Conservation (phyloP, 2,113 vertebrate species). For the Entosphenus tridentatus region DNA sequence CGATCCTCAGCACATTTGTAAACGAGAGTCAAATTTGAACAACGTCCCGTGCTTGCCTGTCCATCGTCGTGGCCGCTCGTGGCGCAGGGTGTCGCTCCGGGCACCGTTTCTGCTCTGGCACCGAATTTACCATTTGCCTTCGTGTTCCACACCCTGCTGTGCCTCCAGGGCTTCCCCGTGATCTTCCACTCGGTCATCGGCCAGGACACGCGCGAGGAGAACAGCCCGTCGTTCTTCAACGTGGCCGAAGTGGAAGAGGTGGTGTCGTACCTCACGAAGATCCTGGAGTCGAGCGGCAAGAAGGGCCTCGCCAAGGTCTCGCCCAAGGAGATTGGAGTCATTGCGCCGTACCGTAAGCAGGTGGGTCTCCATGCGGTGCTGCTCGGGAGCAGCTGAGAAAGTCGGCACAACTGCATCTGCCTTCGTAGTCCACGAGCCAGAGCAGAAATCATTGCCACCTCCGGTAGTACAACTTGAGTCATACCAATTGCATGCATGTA, state of each 20-base stretch:
- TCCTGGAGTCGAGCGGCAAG: slow-evolving; percentile 32
- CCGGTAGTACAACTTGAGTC: too few relatives aligned
- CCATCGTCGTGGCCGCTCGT: too few relatives aligned
- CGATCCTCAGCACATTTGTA: too few relatives aligned
- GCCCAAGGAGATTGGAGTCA: slow-evolving; percentile 49
- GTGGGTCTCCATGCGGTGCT: slow-evolving; percentile 17
- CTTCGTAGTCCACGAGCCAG: too few relatives aligned
- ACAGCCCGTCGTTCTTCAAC: slow-evolving; percentile 79
- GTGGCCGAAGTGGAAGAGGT: slow-evolving; percentile 37
- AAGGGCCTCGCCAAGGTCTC: slow-evolving; percentile 21
- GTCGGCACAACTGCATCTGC: too few relatives aligned
- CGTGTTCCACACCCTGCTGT: background rate
- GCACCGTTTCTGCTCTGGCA: too few relatives aligned
- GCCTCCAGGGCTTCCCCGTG: slow-evolving; percentile 46
- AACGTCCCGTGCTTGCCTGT: too few relatives aligned
- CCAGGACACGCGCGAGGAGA: slow-evolving; percentile 38
- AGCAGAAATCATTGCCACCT: too few relatives aligned
- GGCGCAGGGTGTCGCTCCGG: too few relatives aligned
- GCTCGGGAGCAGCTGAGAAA: too few relatives aligned
- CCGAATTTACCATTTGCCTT: background rate
- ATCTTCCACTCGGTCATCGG: slow-evolving; percentile 62
- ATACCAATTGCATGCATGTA: too few relatives aligned
- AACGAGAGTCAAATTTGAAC: too few relatives aligned
- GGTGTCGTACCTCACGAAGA: slow-evolving; percentile 36
- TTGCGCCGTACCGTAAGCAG: slow-evolving; percentile 83